phyloP scores from a whole-genome alignment of 2,888 invertebrate genomes.

The Pelosia muscerda region DNA sequence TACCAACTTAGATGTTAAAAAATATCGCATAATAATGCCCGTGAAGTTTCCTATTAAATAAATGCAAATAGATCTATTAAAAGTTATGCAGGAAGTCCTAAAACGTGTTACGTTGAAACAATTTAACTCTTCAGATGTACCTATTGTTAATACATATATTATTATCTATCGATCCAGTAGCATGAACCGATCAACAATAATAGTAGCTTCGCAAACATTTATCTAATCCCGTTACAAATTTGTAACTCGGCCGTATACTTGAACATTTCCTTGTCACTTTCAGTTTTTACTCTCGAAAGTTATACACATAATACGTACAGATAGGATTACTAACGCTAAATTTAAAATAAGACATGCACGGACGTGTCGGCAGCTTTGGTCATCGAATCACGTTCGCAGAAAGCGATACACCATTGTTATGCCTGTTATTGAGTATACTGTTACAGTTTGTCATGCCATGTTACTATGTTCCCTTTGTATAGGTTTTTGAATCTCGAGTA shows the following conservation, averaged over 20 bases:
- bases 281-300: slow-evolving; percentile 70
- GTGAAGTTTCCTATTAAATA: too few relatives aligned
- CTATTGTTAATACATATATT: too few relatives aligned
- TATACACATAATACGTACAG: slow-evolving; percentile 59
- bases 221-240: slow-evolving; percentile 36
- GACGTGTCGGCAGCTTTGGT: slow-evolving; percentile 30
- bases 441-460: slow-evolving; percentile 79
- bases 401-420: slow-evolving; percentile 83
- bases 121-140: not conserved
- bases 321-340: slow-evolving; percentile 85
- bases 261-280: slow-evolving; percentile 50
- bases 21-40: too few relatives aligned
- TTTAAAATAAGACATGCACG: slow-evolving; percentile 74
- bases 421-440: slow-evolving; percentile 79
- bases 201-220: not conserved
- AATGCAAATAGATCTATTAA: too few relatives aligned
- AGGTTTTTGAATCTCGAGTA: slow-evolving; percentile 54
- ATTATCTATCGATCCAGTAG: too few relatives aligned
- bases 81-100: too few relatives aligned
- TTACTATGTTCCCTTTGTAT: slow-evolving; percentile 76
- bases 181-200: not conserved
- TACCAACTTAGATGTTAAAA: too few relatives aligned
- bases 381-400: slow-evolving; percentile 66
- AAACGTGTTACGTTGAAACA: too few relatives aligned
- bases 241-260: slow-evolving; percentile 33